These are phyloP conservation scores for Coenonympha arcania DNA, from an alignment of 2,888 invertebrate species.

Conservation along the genomic window DNA sequence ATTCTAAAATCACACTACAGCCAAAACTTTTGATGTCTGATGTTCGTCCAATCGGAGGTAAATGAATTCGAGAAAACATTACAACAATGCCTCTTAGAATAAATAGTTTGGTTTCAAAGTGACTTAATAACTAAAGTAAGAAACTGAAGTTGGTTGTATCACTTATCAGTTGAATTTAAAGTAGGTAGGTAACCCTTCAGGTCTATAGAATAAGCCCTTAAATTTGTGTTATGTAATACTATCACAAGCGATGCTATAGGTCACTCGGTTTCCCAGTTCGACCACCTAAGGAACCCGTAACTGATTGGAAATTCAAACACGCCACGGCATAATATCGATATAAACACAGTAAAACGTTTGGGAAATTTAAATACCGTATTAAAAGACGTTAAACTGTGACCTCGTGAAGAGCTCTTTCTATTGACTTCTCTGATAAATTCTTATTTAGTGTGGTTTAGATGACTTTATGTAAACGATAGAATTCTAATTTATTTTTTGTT, in stretches of 20 bases:
- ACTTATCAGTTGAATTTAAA: too few relatives aligned
- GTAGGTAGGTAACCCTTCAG: too few relatives aligned
- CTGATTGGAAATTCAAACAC: conserved; percentile 6
- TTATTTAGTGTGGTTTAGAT: too few relatives aligned
- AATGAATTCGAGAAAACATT: too few relatives aligned
- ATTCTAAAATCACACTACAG: too few relatives aligned
- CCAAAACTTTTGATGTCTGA: too few relatives aligned
- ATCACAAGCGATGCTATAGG: background rate
- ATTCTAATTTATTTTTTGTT: background rate
- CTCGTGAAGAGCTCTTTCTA: background rate
- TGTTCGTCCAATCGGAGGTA: too few relatives aligned
- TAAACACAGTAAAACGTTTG: conserved; percentile 4
- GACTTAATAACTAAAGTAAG: too few relatives aligned
- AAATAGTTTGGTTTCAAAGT: too few relatives aligned
- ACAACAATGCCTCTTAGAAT: too few relatives aligned
- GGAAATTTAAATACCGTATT: conserved; percentile 1
- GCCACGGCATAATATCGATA: background rate
- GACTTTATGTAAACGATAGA: background rate
- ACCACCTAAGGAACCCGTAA: conserved; percentile 3
- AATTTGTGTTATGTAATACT: background rate
- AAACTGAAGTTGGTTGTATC: too few relatives aligned
- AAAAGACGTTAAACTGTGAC: conserved; percentile 6
- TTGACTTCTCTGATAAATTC: background rate
- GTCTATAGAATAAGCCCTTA: background rate
- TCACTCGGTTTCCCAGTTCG: background rate